Conservation (phyloP, 2,113 vertebrate genomes). For the Phylloscopus whistleri region DNA sequence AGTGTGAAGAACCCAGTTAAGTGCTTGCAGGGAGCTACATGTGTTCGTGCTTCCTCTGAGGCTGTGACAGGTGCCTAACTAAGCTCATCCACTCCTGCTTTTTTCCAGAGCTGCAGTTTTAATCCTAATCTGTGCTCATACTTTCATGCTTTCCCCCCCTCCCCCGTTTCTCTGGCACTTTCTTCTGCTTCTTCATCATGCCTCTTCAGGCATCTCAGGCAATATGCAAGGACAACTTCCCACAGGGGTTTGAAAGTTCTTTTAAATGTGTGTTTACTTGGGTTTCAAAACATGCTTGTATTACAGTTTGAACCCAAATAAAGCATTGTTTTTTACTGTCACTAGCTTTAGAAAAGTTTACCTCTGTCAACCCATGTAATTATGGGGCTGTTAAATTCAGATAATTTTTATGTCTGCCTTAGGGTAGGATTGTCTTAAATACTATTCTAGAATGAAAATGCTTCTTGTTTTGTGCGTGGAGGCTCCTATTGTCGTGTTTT, state of each 20-base stretch:
- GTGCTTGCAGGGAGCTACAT: neutral
- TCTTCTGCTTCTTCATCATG: neutral
- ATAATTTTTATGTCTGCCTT: neutral
- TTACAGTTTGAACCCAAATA: neutral
- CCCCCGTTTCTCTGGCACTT: neutral
- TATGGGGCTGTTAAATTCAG: neutral
- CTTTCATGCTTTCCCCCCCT: accelerated
- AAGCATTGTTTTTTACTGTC: neutral
- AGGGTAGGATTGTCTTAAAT: neutral
- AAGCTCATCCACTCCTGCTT: neutral
- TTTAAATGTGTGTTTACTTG: neutral
- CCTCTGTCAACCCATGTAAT: neutral
- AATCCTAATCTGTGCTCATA: neutral
- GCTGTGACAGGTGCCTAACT: neutral
- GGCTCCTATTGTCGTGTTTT: neutral
- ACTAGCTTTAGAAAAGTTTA: neutral
- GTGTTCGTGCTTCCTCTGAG: neutral
- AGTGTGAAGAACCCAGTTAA: neutral
- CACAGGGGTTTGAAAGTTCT: neutral
- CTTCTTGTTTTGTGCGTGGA: neutral
- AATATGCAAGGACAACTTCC: neutral
- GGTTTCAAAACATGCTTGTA: neutral
- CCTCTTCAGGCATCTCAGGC: neutral
- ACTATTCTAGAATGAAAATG: neutral
- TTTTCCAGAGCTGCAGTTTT: neutral